Percentiles rank a stretch among this genome's conserved stretches.
These are phyloP conservation scores for Sphinx pinastri DNA, from an alignment of 2,888 invertebrate species.

Conservation along the genomic window DNA sequence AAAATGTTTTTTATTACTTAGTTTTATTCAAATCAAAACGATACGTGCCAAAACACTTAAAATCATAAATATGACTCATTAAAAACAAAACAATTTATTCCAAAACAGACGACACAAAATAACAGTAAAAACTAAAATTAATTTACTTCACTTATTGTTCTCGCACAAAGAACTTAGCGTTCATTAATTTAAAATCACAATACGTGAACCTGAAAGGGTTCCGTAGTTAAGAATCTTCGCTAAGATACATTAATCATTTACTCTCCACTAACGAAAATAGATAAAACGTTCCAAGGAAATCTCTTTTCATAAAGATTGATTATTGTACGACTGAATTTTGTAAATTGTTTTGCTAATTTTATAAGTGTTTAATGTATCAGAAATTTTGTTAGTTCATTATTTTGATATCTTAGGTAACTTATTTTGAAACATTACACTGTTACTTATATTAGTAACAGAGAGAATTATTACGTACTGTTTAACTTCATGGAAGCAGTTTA, in stretches of 20 bases:
- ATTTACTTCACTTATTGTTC: conserved; percentile 53
- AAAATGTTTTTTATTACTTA: too few species aligned
- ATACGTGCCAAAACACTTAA: too few species aligned
- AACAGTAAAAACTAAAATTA: conserved; percentile 45
- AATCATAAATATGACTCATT: too few species aligned
- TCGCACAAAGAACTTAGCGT: conserved; percentile 50
- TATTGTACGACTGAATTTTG: conserved; percentile 12
- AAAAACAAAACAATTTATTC: neutral
- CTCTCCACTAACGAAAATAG: conserved; percentile 42
- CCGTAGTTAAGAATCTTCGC: conserved; percentile 43
- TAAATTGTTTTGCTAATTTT: conserved; percentile 20
- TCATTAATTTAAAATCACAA: conserved; percentile 68
- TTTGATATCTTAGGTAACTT: neutral
- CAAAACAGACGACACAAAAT: conserved; percentile 36
- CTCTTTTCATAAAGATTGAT: conserved; percentile 39
- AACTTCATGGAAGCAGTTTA: too few species aligned
- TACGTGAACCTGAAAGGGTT: conserved; percentile 50
- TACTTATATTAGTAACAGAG: too few species aligned
- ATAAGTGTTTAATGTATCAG: conserved; percentile 17
- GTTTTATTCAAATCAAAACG: too few species aligned
- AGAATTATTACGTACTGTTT: too few species aligned
- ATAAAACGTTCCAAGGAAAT: conserved; percentile 43
- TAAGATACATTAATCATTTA: conserved; percentile 53
- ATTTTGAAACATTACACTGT: neutral
- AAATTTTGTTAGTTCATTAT: neutral